A percentile compares a stretch with the other conserved stretches of the same genome.
Evolutionary conservation across 2,888 invertebrate species (phyloP).

Genomic region (Brachypalpus laphriformis): DNA sequence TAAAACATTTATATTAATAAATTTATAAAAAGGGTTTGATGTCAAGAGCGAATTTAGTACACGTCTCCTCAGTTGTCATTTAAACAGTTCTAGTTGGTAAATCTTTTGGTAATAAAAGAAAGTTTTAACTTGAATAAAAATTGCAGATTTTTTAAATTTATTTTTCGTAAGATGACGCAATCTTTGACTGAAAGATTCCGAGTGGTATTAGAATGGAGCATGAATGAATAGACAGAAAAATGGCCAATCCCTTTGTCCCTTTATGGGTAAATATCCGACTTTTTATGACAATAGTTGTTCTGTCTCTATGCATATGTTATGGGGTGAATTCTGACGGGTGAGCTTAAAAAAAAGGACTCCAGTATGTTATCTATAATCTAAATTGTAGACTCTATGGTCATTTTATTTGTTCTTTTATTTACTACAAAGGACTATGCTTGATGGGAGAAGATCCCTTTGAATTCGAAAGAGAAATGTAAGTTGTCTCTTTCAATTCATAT

Average conservation of each 20-base stretch:
- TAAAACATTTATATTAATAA: no score
- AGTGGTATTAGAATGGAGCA: no score
- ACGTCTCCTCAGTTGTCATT: no score
- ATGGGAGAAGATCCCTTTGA: neutral
- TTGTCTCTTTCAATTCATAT: neutral
- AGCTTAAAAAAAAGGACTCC: neutral
- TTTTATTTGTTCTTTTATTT: neutral
- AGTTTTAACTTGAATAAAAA: no score
- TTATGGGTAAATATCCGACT: neutral
- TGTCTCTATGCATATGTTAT: neutral
- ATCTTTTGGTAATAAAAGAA: no score
- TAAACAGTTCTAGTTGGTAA: no score
- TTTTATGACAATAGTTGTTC: neutral
- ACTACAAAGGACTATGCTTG: neutral
- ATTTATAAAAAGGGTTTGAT: no score
- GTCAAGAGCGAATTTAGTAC: no score
- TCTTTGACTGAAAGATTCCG: neutral
- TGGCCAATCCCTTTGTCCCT: neutral
- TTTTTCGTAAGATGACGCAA: neutral
- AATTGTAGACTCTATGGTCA: neutral
- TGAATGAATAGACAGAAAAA: neutral
- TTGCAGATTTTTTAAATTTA: no score
- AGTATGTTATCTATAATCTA: constrained; percentile 27
- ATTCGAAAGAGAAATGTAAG: neutral
- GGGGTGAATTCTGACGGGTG: constrained; percentile 3